Conservation (phyloP, 2,888 invertebrate species). For the Alloplasta piceator region DNA sequence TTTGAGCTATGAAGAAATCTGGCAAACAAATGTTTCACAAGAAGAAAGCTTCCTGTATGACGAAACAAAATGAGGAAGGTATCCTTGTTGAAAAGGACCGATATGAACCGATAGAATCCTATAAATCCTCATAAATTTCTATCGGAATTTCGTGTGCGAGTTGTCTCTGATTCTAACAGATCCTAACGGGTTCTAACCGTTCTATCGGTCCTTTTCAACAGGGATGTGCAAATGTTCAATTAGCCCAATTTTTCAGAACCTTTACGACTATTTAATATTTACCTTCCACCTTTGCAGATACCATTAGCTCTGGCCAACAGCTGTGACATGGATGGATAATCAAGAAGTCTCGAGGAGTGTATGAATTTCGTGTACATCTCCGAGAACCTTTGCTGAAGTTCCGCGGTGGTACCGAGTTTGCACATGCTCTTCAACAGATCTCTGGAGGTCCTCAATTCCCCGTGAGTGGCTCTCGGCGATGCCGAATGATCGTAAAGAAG, state of each 20-base stretch:
- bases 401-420: constrained; percentile 84
- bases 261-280: constrained; percentile 78
- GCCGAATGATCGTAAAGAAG: constrained; percentile 89
- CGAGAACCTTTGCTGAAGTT: constrained; percentile 87
- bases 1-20: too few relatives aligned
- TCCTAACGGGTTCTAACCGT: too few relatives aligned
- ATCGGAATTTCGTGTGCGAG: too few relatives aligned
- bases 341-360: constrained; percentile 87
- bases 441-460: constrained; percentile 89
- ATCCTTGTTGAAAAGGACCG: too few relatives aligned
- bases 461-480: constrained; percentile 87
- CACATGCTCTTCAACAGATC: constrained; percentile 90
- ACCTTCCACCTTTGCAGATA: constrained; percentile 90
- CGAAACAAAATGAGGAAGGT: too few relatives aligned
- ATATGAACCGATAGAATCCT: too few relatives aligned
- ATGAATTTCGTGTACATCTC: constrained; percentile 87
- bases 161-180: too few relatives aligned
- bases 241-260: constrained; percentile 16
- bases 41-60: too few relatives aligned
- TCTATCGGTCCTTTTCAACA: too few relatives aligned
- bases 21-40: too few relatives aligned
- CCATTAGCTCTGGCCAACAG: constrained; percentile 87
- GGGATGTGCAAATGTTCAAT: too few relatives aligned
- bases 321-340: constrained; percentile 88
- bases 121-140: too few relatives aligned